A percentile compares a stretch with the other conserved stretches of the same genome.
Conservation (phyloP, 2,113 vertebrate genomes). For the Procavia capensis region DNA sequence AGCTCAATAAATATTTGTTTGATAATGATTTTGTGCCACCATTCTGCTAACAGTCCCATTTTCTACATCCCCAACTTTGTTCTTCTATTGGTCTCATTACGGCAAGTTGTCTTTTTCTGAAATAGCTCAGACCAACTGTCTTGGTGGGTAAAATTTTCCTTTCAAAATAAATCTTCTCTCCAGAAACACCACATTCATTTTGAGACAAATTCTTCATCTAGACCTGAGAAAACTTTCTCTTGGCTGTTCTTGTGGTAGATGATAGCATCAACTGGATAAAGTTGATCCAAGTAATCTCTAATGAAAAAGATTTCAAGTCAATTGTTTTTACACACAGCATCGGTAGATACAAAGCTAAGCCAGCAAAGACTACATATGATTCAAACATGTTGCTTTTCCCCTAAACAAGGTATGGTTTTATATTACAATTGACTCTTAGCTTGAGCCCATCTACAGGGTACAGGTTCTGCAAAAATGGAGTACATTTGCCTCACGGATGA, state of each 20-base stretch:
- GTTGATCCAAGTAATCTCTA: not conserved
- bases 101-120: slow-evolving; percentile 10
- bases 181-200: not conserved
- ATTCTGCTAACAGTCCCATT: not conserved
- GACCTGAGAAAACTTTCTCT: not conserved
- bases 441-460: not conserved
- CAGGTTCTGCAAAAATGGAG: not conserved
- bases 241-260: not conserved
- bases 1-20: slow-evolving; percentile 26
- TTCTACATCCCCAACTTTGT: not conserved
- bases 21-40: slow-evolving; percentile 12
- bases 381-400: not conserved
- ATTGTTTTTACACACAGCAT: not conserved
- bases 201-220: not conserved
- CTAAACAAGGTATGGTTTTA: not conserved
- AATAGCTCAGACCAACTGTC: slow-evolving; percentile 24
- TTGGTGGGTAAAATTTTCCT: not conserved
- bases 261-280: not conserved
- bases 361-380: not conserved
- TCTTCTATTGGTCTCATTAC: not conserved
- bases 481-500: not conserved
- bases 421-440: not conserved
- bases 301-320: not conserved
- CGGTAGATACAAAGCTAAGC: slow-evolving; percentile 1
- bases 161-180: not conserved